These are phyloP conservation scores for Limnothrissa miodon DNA, from an alignment of 2,113 vertebrate genomes.

Conservation along the genomic window DNA sequence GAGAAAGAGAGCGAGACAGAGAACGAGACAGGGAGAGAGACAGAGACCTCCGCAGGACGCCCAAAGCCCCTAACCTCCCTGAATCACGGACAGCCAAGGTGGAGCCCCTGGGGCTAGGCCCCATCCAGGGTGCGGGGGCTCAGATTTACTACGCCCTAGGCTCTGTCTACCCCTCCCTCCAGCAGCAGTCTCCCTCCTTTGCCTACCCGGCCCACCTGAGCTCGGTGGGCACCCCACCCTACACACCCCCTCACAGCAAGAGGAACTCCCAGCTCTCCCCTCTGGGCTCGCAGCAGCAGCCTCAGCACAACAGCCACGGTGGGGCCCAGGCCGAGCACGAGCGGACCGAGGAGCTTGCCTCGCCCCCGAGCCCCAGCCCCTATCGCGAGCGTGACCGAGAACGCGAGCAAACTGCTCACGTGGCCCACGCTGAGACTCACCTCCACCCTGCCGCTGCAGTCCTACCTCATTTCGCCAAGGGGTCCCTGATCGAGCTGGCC, in stretches of 20 bases:
- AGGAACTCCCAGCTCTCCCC: constrained; percentile 66
- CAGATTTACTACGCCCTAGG: constrained; percentile 72
- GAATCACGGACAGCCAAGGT: constrained; percentile 60
- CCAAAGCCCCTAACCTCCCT: constrained; percentile 59
- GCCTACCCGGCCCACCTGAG: constrained; percentile 57
- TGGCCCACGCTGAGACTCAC: constrained; percentile 42
- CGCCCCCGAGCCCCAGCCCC: constrained; percentile 49
- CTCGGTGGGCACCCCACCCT: constrained; percentile 62
- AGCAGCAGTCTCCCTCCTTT: constrained; percentile 53
- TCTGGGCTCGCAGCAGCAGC: constrained; percentile 47
- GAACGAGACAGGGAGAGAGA: constrained; percentile 58
- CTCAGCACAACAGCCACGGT: constrained; percentile 67
- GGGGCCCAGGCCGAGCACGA: constrained; percentile 43
- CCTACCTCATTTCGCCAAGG: constrained; percentile 80
- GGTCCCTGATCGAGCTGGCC: constrained; percentile 75
- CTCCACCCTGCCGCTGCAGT: constrained; percentile 58
- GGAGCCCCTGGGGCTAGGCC: constrained; percentile 55
- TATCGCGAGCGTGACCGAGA: not conserved
- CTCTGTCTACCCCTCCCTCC: constrained; percentile 51
- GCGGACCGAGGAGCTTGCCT: constrained; percentile 39
- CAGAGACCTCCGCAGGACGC: constrained; percentile 53
- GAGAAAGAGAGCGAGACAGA: constrained; percentile 52
- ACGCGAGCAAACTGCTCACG: not conserved
- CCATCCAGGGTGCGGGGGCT: constrained; percentile 58
- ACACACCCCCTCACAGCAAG: constrained; percentile 58